Percentiles rank a stretch among this genome's conserved stretches.
These are phyloP conservation scores for Apostichopus leukothele DNA, from an alignment of 53 echinoderm and acorn worm genomes.

Conservation along the genomic window DNA sequence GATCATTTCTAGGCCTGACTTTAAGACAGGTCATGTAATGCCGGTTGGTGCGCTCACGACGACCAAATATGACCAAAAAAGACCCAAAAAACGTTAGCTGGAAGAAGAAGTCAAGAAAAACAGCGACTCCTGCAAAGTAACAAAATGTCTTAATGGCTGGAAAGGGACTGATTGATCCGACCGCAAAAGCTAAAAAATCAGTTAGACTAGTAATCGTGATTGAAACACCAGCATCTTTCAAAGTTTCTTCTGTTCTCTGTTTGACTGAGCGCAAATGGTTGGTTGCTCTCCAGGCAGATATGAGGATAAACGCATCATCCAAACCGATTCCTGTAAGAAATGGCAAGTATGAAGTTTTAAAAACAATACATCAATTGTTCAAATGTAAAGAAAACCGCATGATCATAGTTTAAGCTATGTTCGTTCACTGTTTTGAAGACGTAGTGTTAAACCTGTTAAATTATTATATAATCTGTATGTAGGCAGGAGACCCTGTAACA, in stretches of 20 bases:
- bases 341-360: too few species aligned
- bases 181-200: conserved; percentile 77
- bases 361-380: too few species aligned
- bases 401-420: too few species aligned
- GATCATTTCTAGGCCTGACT: conserved; percentile 64
- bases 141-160: conserved; percentile 84
- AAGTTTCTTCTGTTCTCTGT: conserved; percentile 78
- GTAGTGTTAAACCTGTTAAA: too few species aligned
- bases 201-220: conserved; percentile 95
- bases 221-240: conserved; percentile 85
- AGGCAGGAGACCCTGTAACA: too few species aligned
- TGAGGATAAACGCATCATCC: conserved; percentile 93
- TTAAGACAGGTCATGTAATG: conserved; percentile 68
- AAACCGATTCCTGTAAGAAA: conserved; percentile 72
- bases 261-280: conserved; percentile 53
- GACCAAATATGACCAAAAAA: conserved; percentile 76
- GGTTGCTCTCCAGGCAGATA: conserved; percentile 83
- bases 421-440: too few species aligned
- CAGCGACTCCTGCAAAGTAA: conserved; percentile 79
- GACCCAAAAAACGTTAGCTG: conserved; percentile 86
- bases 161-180: conserved; percentile 76
- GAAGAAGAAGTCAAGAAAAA: conserved; percentile 83
- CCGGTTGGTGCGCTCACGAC: conserved; percentile 64
- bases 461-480: too few species aligned
- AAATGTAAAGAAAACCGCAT: too few species aligned